Base-by-base conservation (phyloP, 1,140 invertebrate genomes). In the Dinothrombium tinctorium region DNA sequence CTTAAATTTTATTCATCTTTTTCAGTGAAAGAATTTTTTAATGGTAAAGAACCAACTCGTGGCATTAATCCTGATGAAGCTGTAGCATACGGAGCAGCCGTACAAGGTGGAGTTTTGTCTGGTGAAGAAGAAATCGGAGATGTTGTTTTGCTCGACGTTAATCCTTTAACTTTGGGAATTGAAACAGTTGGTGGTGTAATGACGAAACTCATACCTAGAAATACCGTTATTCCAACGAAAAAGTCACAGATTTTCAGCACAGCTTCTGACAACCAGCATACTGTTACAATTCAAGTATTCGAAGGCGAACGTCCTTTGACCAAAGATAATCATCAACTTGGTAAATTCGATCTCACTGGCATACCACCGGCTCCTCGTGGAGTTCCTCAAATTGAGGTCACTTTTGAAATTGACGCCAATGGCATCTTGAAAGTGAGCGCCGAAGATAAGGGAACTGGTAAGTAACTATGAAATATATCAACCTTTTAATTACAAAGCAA, bases 201-300 rank as follows among this genome's bases (percentile, higher is more conserved):
- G 92, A 96, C 92, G 45, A 98, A 96, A 59, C 67, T 99, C 20
- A 98, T 98, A 57, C 76, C 83, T 40, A 61, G 92, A 54, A 99
- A 98, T 66, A 95, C 89, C 33, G 89, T 95, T 29, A 96, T 99
- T 51, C 92, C 92, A 14, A 96, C 90, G n/a, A 98, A 98, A 65
- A 96, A 99, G 57, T 90, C 86, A 4, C 90, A 98, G 57, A 89
- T 98, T 51, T 99, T 99, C 72, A 94, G 87, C 1, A 99, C 92
- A 8, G 90, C 90, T 32, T 83, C 84, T 14, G 92, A 99, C 55
- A 96, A 96, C 57, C 92, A 99, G 57, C 83, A 92, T 61, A 95
- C 89, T 17, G 92, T 99, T 6, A 95, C 89, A 28, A 99, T 98
- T 57, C 87, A 95, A 62, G 64, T 92, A 0, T 90, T 75, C 56